Evolutionary conservation across 1,140 invertebrate genomes (phyloP), one percentile per base, ranked within the genome.

Genomic region (Muscidifurax raptorellus): DNA sequence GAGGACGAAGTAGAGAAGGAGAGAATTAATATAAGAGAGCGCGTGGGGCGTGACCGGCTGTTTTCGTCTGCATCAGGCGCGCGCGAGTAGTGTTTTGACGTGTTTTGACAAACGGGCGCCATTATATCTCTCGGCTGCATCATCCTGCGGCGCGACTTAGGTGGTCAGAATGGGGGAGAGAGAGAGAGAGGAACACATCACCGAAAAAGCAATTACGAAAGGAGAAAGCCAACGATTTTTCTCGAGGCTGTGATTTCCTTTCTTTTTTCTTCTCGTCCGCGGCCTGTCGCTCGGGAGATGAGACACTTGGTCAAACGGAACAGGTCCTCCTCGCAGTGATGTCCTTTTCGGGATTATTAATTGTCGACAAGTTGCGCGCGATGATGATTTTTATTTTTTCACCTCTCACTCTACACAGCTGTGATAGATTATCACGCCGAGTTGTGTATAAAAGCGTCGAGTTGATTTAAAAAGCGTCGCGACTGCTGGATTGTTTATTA

Each of bases 41-140:
- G 71, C 28, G 27, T 87, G 80, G 72, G 90, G 90, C 90, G 90
- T 90, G 89, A 87, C 88, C 81, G 82, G 74, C 71, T 79, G 52
- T 87, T 89, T 90, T 89, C 86, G 87, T 87, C 85, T 7, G n/a
- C n/a, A 40, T 40, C 36, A 40, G 32, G 6, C 7, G 89, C 86
- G 90, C 86, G 90, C 66, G 78, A 67, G 30, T 27, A 88, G 86
- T 93, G 91, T 93, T 92, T 92, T 93, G 92, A 93, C 91, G 89
- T 93, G 92, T 93, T 92, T 92, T 92, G 92, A 93, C 92, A 92
- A 93, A 92, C 91, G 90, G 89, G 88, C 90, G 90, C 91, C 90
- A 93, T 93, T 92, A 91, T 91, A 89, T 85, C 86, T 79, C 87
- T 86, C 22, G 52, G 52, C 52, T 77, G 86, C 88, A 88, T 86